Conservation (phyloP, 2,113 vertebrate genomes). For the Empidonax traillii region DNA sequence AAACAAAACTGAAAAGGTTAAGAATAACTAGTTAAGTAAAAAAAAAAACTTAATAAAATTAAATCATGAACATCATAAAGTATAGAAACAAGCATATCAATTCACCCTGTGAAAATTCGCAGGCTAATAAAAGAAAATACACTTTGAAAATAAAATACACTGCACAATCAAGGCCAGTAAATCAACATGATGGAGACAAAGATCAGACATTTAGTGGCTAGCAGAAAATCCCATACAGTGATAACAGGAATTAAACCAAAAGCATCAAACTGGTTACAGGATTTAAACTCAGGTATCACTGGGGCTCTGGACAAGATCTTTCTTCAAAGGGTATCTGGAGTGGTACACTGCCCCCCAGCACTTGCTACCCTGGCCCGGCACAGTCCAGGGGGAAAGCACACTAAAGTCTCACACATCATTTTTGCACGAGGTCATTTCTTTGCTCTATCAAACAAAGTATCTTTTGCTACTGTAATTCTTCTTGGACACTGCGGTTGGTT, state of each 20-base stretch:
- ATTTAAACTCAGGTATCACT: not conserved
- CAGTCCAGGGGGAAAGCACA: not conserved
- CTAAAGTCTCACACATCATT: fast-evolving
- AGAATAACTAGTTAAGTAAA: conserved; percentile 6
- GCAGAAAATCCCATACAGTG: not conserved
- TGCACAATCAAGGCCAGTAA: not conserved
- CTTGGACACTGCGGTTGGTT: not conserved
- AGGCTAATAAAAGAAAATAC: not conserved
- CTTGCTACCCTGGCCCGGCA: not conserved
- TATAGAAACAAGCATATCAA: not conserved
- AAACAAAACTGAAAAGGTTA: conserved; percentile 11
- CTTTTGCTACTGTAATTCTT: not conserved
- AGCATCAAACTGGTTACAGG: not conserved
- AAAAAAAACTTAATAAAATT: not conserved
- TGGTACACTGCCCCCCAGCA: not conserved
- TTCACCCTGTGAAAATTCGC: not conserved
- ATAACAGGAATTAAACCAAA: not conserved
- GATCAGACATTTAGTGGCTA: not conserved
- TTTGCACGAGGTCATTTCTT: not conserved
- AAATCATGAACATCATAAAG: not conserved
- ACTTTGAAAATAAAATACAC: not conserved
- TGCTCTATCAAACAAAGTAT: not conserved
- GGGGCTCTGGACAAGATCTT: not conserved
- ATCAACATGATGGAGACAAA: not conserved
- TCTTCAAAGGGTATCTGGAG: not conserved